Percentiles rank a stretch among this genome's conserved stretches.
These are phyloP conservation scores for Caenorhabditis drosophilae DNA, from an alignment of 2,888 invertebrate species.

Conservation along the genomic window DNA sequence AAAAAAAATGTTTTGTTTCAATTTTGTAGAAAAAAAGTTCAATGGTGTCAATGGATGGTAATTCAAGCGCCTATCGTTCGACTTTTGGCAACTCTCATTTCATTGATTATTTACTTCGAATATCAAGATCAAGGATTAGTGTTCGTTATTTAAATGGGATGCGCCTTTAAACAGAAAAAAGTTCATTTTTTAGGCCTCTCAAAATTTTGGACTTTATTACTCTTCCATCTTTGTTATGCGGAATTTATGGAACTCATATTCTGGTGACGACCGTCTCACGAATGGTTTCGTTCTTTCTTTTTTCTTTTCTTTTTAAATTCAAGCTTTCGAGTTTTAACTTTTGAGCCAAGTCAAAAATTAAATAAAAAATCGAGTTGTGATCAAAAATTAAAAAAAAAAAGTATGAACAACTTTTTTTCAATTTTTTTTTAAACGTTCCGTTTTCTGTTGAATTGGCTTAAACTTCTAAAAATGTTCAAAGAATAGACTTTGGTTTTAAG, in stretches of 20 bases:
- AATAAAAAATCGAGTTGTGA: too few species aligned
- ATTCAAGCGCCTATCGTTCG: slow-evolving; percentile 61
- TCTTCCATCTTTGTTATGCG: slow-evolving; percentile 60
- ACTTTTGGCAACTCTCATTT: slow-evolving; percentile 60
- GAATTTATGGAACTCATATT: slow-evolving; percentile 68
- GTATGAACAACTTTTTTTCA: too few species aligned
- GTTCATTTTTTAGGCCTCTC: slow-evolving; percentile 52
- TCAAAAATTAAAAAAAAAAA: too few species aligned
- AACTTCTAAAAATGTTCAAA: neutral
- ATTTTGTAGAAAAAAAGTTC: slow-evolving; percentile 57
- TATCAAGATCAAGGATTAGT: slow-evolving; percentile 58
- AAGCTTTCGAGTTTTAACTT: too few species aligned
- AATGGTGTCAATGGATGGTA: slow-evolving; percentile 63
- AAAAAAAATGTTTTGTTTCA: too few species aligned
- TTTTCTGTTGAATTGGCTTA: neutral
- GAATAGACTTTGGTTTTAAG: too few species aligned
- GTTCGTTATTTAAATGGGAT: too few species aligned
- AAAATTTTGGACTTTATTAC: slow-evolving; percentile 65
- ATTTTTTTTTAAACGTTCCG: too few species aligned
- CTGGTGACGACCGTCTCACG: slow-evolving; percentile 65
- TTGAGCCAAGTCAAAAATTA: too few species aligned
- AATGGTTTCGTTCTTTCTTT: slow-evolving; percentile 25
- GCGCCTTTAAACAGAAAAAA: too few species aligned
- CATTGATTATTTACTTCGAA: slow-evolving; percentile 64
- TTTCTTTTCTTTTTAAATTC: too few species aligned